Evolutionary conservation across 2,797 vertebrate species (phyloP), one percentile per base, ranked within the genome.

Genomic region (Kryptolebias ocellatus): DNA sequence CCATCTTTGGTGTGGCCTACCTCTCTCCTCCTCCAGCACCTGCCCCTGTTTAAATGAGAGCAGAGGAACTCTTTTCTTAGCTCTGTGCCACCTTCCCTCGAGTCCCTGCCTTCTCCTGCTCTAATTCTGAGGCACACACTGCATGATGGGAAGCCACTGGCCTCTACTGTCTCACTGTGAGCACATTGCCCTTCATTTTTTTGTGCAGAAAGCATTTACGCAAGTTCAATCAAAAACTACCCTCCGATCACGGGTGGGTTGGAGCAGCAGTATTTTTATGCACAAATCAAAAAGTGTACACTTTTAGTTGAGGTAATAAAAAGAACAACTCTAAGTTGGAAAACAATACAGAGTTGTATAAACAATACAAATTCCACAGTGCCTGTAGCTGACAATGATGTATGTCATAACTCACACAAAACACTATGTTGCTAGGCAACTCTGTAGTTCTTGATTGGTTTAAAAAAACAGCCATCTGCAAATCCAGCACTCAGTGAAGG

Each of bases 51-150:
- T 88, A 92, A 94, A 94, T 89, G 89, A 87, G 92, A 94, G 93
- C 93, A 93, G 77, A 87, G 67, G 89, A 90, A 83, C 90, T 92
- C 91, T 93, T 94, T 94, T 93, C 93, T 93, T 93, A 94, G 93
- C 91, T 84, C 85, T 64, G 81, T 80, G 76, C 80, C 83, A 72
- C 72, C 79, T 72, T 93, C 93, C 92, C 93, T 83, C 76, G 91
- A 89, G 93, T 78, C 86, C 70, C 79, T 90, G 85, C 87, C 83
- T 90, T 89, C 83, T 83, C 83, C 83, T 92, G 92, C 87, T 93
- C 92, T 89, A 93, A 92, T 93, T 94, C 88, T 74, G 90, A 90
- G 83, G 31, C 37, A 4, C 62, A 84, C 82, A 54, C 11, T 88
- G 92, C 91, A 93, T 92, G 83, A 85, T 83, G 92, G 93, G 91